Percentiles rank a stretch among this genome's conserved stretches.
Evolutionary conservation across 2,888 invertebrate species (phyloP).

Genomic region (Melikaiella ostensackeni): DNA sequence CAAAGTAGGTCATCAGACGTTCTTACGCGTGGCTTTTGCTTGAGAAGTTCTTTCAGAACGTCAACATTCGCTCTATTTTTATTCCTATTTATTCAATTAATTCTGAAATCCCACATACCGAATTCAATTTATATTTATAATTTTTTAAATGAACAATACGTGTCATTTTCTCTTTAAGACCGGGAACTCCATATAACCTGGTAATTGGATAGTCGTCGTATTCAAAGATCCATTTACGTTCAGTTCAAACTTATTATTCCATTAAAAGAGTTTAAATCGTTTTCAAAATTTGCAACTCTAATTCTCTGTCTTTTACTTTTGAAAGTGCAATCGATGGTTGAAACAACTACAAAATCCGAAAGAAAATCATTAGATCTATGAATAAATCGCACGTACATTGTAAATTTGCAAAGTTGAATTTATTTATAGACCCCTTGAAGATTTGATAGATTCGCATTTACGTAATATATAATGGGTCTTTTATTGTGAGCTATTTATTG

Average conservation of each 20-base stretch:
- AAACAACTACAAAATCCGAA: neutral
- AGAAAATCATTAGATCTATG: neutral
- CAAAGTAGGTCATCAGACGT: slow-evolving; percentile 10
- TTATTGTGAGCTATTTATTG: neutral
- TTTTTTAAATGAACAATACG: slow-evolving; percentile 5
- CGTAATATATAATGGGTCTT: neutral
- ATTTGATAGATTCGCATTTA: slow-evolving; percentile 7
- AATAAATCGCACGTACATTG: neutral
- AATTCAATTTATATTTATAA: slow-evolving; percentile 12
- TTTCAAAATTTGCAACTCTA: neutral
- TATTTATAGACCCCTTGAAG: slow-evolving; percentile 20
- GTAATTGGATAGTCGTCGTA: slow-evolving; percentile 30
- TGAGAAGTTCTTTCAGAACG: neutral
- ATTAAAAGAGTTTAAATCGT: neutral
- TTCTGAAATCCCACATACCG: neutral
- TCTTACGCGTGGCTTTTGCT: neutral
- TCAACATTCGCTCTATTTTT: slow-evolving; percentile 12
- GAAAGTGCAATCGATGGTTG: too few relatives aligned
- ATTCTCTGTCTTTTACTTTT: neutral
- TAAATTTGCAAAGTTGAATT: neutral
- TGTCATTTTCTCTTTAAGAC: slow-evolving; percentile 16
- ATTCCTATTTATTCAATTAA: neutral
- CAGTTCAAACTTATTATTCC: slow-evolving; percentile 28
- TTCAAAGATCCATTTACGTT: slow-evolving; percentile 33
- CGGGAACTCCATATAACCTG: slow-evolving; percentile 10